Percentiles rank a stretch among this genome's conserved stretches.
Conservation (phyloP, 2,797 vertebrate species). For the Lemur catta region DNA sequence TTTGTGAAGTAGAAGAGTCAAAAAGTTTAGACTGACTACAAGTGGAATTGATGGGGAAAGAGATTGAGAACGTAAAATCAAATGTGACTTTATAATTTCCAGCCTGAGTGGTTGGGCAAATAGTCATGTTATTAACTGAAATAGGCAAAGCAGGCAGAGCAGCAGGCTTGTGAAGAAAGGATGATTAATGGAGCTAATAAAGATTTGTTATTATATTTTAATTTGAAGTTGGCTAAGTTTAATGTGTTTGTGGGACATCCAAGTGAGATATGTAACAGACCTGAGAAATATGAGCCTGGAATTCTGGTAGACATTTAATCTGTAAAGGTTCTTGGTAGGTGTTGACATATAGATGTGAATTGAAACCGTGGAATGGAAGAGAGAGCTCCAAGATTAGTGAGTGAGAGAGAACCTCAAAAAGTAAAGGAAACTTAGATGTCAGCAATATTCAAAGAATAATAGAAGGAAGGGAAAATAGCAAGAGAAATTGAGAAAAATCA, state of each 20-base stretch:
- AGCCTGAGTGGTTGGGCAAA: not conserved
- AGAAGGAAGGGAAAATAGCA: not conserved
- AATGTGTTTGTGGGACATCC: not conserved
- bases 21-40: not conserved
- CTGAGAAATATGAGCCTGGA: not conserved
- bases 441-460: not conserved
- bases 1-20: not conserved
- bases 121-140: not conserved
- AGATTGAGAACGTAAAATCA: not conserved
- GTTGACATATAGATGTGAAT: not conserved
- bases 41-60: not conserved
- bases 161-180: not conserved
- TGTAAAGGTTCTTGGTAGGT: not conserved
- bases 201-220: not conserved
- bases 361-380: not conserved
- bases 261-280: not conserved
- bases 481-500: not conserved
- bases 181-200: fast-evolving
- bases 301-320: not conserved
- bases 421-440: not conserved
- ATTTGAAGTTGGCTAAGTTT: not conserved
- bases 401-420: not conserved
- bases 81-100: not conserved
- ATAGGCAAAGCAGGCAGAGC: not conserved
- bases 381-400: not conserved